Conservation (phyloP, 2,888 invertebrate species). For the Acheta domesticus region DNA sequence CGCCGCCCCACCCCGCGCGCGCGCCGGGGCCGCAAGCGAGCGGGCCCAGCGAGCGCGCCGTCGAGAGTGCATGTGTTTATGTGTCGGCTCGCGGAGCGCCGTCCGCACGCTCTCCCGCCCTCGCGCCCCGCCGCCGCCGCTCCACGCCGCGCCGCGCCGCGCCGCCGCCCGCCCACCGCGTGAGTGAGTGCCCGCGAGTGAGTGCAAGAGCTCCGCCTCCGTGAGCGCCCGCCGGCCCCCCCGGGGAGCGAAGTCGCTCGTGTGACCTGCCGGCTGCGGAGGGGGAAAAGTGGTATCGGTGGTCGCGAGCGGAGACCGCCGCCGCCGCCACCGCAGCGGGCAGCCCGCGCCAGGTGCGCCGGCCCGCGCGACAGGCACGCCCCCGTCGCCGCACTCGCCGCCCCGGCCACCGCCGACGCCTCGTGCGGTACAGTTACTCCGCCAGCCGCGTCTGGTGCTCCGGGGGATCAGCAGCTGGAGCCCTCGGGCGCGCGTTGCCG, state of each 20-base stretch:
- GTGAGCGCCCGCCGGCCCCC: not conserved
- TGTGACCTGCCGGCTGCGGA: too few relatives aligned
- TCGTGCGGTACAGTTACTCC: not conserved
- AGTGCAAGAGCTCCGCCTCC: not conserved
- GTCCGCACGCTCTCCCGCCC: not conserved
- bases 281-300: too few relatives aligned
- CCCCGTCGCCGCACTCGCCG: not conserved
- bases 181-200: not conserved
- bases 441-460: not conserved
- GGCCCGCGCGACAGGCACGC: not conserved
- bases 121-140: not conserved
- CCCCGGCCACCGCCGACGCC: not conserved
- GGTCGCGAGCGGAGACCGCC: too few relatives aligned
- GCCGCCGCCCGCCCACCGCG: not conserved
- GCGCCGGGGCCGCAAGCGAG: not conserved
- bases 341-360: not conserved
- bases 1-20: not conserved
- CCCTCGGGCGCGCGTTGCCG: not conserved
- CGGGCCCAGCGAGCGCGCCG: not conserved
- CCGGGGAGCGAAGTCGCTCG: too few relatives aligned
- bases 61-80: not conserved
- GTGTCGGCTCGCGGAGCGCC: not conserved
- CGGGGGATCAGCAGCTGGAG: too few relatives aligned
- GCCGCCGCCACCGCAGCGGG: not conserved
- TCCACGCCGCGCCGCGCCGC: not conserved